Evolutionary conservation across 2,888 invertebrate species (phyloP).

Genomic region (Chrysomela aeneicollis): DNA sequence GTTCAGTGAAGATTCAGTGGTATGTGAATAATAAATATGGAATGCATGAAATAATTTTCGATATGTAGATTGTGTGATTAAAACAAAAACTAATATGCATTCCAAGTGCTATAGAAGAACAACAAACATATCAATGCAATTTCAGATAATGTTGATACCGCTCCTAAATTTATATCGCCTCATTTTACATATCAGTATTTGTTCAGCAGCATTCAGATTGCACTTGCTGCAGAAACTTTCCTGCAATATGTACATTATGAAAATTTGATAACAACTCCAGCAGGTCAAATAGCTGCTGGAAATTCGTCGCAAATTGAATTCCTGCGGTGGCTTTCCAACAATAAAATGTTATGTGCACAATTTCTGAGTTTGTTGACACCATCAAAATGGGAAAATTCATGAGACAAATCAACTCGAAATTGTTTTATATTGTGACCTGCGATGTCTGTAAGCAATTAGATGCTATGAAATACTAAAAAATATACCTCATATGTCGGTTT

Average conservation of each 20-base stretch:
- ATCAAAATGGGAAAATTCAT: background rate
- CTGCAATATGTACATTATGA: conserved; percentile 5
- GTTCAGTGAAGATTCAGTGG: too few relatives aligned
- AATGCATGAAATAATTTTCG: too few relatives aligned
- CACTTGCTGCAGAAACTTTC: background rate
- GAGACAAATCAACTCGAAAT: background rate
- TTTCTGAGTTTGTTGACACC: background rate
- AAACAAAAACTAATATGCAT: background rate
- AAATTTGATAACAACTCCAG: background rate
- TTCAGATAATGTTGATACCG: background rate
- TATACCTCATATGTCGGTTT: too few relatives aligned
- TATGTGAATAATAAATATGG: too few relatives aligned
- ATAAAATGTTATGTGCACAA: background rate
- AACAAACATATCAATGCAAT: conserved; percentile 1
- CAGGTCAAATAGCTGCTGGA: background rate
- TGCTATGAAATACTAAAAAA: too few relatives aligned
- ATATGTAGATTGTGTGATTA: background rate
- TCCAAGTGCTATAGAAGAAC: background rate
- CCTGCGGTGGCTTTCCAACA: background rate
- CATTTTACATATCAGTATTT: conserved; percentile 7
- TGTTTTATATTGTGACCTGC: background rate
- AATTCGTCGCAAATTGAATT: background rate
- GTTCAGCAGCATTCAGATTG: background rate
- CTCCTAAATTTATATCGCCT: background rate
- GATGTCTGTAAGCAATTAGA: too few relatives aligned